Evolutionary conservation across 2,888 invertebrate species (phyloP).

Genomic region (Synergus itoensis): DNA sequence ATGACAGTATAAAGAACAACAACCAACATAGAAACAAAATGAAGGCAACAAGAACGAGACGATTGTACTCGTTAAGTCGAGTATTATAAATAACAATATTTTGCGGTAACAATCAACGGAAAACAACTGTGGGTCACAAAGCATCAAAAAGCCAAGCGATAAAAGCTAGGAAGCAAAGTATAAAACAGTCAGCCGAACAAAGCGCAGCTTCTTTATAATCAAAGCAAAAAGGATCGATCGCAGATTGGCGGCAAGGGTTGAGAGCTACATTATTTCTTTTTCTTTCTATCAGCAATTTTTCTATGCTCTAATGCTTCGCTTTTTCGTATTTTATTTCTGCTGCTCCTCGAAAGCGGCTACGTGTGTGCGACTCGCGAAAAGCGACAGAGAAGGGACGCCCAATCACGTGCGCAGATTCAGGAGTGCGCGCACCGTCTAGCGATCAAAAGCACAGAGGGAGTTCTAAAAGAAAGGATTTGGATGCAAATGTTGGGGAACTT

Average conservation of each 20-base stretch:
- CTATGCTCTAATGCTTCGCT: slow-evolving; percentile 29
- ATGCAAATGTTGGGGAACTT: neutral
- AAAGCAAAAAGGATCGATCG: slow-evolving; percentile 46
- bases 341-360: slow-evolving; percentile 48
- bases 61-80: slow-evolving; percentile 19
- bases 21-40: slow-evolving; percentile 31
- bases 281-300: slow-evolving; percentile 33
- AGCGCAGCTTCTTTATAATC: slow-evolving; percentile 36
- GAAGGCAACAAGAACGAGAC: slow-evolving; percentile 33
- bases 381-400: slow-evolving; percentile 78
- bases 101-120: slow-evolving; percentile 38
- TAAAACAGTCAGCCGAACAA: slow-evolving; percentile 47
- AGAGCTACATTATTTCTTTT: slow-evolving; percentile 10
- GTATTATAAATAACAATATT: slow-evolving; percentile 18
- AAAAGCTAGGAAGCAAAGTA: slow-evolving; percentile 52
- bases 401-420: slow-evolving; percentile 75
- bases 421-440: slow-evolving; percentile 73
- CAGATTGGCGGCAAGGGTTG: slow-evolving; percentile 43
- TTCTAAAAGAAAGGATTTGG: slow-evolving; percentile 52
- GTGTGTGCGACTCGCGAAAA: slow-evolving; percentile 71
- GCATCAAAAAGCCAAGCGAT: slow-evolving; percentile 56
- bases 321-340: slow-evolving; percentile 38
- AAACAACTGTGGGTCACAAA: slow-evolving; percentile 46
- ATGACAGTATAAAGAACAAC: slow-evolving; percentile 31
- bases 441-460: slow-evolving; percentile 59